Base-by-base conservation (phyloP, 2,113 vertebrate genomes). In the Numida meleagris region DNA sequence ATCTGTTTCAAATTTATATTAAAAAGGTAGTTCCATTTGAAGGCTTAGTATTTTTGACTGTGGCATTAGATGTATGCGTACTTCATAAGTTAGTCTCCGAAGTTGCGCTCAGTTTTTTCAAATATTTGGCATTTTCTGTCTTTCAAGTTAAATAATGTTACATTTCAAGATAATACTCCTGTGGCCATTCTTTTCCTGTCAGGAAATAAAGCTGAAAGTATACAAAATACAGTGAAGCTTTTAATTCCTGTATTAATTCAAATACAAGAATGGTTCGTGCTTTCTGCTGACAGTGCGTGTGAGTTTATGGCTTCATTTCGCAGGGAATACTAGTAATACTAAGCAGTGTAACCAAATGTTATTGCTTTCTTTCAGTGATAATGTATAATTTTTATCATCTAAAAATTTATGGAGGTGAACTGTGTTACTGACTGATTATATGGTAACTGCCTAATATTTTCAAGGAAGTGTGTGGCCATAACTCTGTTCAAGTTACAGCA, bases 231-330 rank as follows among this genome's bases (percentile, higher is more conserved):
- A 65, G 23, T 9, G 19, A 42, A 82, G 53, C 7, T 82, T 91
- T 89, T 68, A n/a, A 43, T 87, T 67, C 0, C 0, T 3, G 0
- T 66, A 17, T 74, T 63, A 34, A 25, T 36, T 81, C 7, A 9
- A n/a, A 55, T 76, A n/a, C 20, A n/a, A 72, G 53, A 33, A 12
- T 78, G 71, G 43, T 33, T 68, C 73, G 6, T 77, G 17, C 8
- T 8, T 61, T 75, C 58, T 93, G 46, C 46, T 78, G 66, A 36
- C 71, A 16, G 50, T 24, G 55, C 42, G 5, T 51, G 34, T 0
- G 3, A 68, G 10, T 82, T 82, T 48, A 86, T 94, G 27, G 10
- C 36, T 58, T 82, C 23, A 24, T 24, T 73, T 94, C 70, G 51
- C 13, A 45, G 76, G 68, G 33, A 59, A 18, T 38, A 31, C 42